Evolutionary conservation across 2,888 invertebrate species (phyloP), one percentile per base, ranked within the genome.

Genomic region (Palloptera scutellata): DNA sequence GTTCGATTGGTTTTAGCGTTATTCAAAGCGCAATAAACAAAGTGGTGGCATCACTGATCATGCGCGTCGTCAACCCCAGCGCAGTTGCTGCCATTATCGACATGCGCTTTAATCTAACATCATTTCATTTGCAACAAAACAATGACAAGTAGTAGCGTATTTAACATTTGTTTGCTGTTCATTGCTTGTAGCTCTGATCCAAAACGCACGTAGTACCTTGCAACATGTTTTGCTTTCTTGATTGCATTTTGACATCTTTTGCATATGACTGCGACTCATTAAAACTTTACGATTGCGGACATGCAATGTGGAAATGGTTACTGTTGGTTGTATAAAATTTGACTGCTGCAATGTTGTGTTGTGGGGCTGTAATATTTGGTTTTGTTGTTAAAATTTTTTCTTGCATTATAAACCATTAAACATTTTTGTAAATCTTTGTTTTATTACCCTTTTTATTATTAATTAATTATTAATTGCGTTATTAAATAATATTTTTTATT

Each of bases 241-340:
- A 48, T 48, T 48, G 48, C 48, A 48, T n/a, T 48, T 48, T 48
- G 48, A 48, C 48, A 48, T 10, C 48, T 30, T 30, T 6, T 48
- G 48, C 48, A 48, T 48, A 48, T 48, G 48, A 15, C 48, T n/a
- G 11, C 48, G 48, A 48, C 48, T 48, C 48, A 30, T 30, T 42
- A 20, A 54, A 43, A 54, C 17, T 63, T 63, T 55, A 19, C 19
- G 42, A 55, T 19, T 45, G 41, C 15, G 42, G 41, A 30, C 52
- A 43, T 59, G 58, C 58, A 59, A 59, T 40, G 43, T 59, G 40
- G 57, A 57, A 57, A 8, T 40, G 9, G 17, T 11, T n/a, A n/a
- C n/a, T n/a, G n/a, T n/a, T n/a, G n/a, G n/a, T n/a, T n/a, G 13
- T 20, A 55, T 55, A 8, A 55, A 20, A 20, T 20, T 15, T 55